Base-by-base conservation (phyloP, 2,888 invertebrate genomes). In the Gortyna flavago region DNA sequence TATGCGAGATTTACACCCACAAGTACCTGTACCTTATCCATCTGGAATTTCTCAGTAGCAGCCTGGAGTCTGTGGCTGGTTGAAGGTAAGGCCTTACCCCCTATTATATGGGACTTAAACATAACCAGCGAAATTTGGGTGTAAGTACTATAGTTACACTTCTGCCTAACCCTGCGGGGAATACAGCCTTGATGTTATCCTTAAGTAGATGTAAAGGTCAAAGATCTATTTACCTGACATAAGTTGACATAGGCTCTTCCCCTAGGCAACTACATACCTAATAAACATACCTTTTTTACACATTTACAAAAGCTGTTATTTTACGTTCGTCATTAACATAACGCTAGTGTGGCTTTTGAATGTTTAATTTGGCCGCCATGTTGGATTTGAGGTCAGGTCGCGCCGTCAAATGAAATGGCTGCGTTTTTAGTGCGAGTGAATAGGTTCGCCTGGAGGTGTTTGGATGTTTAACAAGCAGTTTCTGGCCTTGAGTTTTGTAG, bases 351-450 rank as follows among this genome's bases (percentile, higher is more conserved):
- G 38, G 41, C 65, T 32, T 68, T 32, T 76, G 73, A 84, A 77
- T 78, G 54, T 86, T 82, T 77, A 74, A 83, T 83, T 83, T 64
- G 48, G 41, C 59, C 0, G 73, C 83, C 83, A 80, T 84, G 32
- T 75, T 85, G 81, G 62, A 70, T 81, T 79, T 86, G 59, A 72
- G 86, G 84, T 84, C 77, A 79, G 85, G 85, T 78, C 81, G n/a
- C 70, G 29, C 29, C 59, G 75, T 71, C 61, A 65, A 61, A 75
- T 77, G 75, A 70, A 83, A 79, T 83, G 79, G n/a, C n/a, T 62
- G 62, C n/a, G 76, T 72, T 80, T 69, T 57, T n/a, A 41, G 62
- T 62, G 62, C 38, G 59, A 51, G 25, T 83, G 71, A 83, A 82
- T 74, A 68, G 79, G 21, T 61, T 32, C 1, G 66, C 78, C 72